Evolutionary conservation across 2,888 invertebrate genomes (phyloP), one percentile per base, ranked within the genome.

Genomic region (Odontomyia ornata): DNA sequence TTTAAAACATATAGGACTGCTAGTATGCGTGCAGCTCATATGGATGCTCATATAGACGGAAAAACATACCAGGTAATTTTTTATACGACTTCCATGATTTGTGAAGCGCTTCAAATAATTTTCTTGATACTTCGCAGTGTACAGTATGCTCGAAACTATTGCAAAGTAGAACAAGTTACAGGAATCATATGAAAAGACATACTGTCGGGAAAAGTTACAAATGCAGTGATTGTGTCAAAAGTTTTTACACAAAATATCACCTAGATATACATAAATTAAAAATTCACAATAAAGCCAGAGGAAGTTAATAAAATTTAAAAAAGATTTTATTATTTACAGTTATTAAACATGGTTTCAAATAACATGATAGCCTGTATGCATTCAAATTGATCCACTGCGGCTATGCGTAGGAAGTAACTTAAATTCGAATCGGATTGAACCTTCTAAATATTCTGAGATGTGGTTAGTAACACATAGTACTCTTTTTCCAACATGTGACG

Each of bases 1-100:
- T 95, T 96, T 73, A 90, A 96, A 76, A 94, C 97, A 73, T 98
- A 97, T 88, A 97, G 97, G 77, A 97, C 97, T 76, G 97, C 97
- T 88, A 97, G 97, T 80, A 97, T 97, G 88, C 90, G 97, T 82
- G 97, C 97, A 88, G 97, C 97, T 27, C 97, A 97, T 88, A 97
- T 98, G 97, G 96, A 97, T 72, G 96, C 97, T 36, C 97, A 97
- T 27, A 77, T 77, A n/a, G 36, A 76, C 18, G 77, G 77, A 21
- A 77, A 77, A 71, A 77, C 77, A n/a, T 77, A 75, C 36, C 71
- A 62, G 64, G 77, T 77, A 75, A 62, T 18, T 62, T 30, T 65
- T 64, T 18, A 52, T 36, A 0, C 18, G 15, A 72, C 36, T 5
- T 3, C 36, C 9, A 36, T 5, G 3, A 9, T 5, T 36, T 36